Evolutionary conservation across 2,113 vertebrate species (phyloP).

Genomic region (Pelecanoides urinatrix): DNA sequence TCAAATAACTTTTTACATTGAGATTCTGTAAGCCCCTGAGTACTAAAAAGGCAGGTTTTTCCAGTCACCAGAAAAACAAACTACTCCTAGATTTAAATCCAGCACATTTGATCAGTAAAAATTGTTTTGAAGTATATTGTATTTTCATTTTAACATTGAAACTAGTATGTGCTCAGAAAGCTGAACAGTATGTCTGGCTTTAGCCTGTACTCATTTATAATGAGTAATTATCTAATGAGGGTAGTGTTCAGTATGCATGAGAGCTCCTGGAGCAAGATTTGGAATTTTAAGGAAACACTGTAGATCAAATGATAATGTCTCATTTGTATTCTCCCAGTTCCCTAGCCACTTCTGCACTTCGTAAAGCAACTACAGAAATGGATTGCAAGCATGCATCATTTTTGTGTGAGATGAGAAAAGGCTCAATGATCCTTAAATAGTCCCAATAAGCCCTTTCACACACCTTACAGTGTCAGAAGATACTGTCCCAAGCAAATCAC

Average conservation of each 20-base stretch:
- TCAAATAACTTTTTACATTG: background rate
- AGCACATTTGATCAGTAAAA: background rate
- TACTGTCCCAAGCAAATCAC: background rate
- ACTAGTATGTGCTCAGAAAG: background rate
- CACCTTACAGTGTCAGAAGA: background rate
- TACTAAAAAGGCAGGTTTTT: background rate
- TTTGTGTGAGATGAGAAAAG: background rate
- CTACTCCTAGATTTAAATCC: constrained; percentile 1
- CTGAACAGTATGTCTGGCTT: background rate
- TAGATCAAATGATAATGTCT: constrained; percentile 53
- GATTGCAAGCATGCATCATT: background rate
- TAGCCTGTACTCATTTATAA: constrained; percentile 42
- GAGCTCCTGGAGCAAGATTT: constrained; percentile 42
- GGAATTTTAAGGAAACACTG: constrained; percentile 46
- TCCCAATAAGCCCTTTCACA: background rate
- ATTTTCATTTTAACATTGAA: constrained; percentile 30
- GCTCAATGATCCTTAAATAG: background rate
- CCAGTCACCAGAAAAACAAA: background rate
- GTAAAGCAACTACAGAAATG: background rate
- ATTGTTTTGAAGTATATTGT: constrained; percentile 21
- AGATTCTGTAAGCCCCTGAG: background rate
- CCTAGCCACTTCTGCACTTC: background rate
- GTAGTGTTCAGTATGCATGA: constrained; percentile 6
- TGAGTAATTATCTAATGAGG: constrained; percentile 56
- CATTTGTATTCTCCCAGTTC: constrained; percentile 40